Base-by-base conservation (phyloP, 2,797 vertebrate species). In the Siniperca undulata region DNA sequence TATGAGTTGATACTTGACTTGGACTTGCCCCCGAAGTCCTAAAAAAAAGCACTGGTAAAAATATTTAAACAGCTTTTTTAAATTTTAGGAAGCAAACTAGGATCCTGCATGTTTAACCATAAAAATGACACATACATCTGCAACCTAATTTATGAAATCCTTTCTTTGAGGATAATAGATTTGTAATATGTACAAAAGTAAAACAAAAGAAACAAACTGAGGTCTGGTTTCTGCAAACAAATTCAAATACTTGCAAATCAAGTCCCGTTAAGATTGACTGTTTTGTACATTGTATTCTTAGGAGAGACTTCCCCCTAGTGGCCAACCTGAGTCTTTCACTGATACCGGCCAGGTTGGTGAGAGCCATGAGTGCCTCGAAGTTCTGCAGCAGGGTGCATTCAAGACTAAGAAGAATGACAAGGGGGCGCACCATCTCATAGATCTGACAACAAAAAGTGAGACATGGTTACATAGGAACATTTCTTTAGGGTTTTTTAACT, bases 331-430 rank as follows among this genome's bases (percentile, higher is more conserved):
- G 97, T 91, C 96, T 94, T 77, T 99, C 99, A 0, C 95, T 98
- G 93, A 99, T 97, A 82, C 99, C 98, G 0, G 98, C 97, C 93
- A 99, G 93, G 90, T 99, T 99, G 56, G 98, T 99, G 14, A 99
- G 94, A 0, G 97, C 98, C 99, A 99, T 99, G 75, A 99, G 96
- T 1, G 98, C 97, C 90, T 99, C 99, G 0, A 99, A 99, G 93
- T 99, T 99, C 95, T 99, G 98, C 86, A 99, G 95, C 73, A 97
- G 95, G 0, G 96, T 96, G 91, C 97, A 96, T 75, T 96, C 96
- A 65, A 99, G 95, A 71, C 96, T 95, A 85, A 99, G 89, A 38
- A 99, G 95, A 86, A 96, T 97, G 78, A 97, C 94, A 0, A 99
- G 94, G 2, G 99, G 99, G 58, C 99, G 97, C 36, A 99, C 96